Conservation (phyloP, 2,113 vertebrate genomes). For the Myrmecophaga tridactyla region DNA sequence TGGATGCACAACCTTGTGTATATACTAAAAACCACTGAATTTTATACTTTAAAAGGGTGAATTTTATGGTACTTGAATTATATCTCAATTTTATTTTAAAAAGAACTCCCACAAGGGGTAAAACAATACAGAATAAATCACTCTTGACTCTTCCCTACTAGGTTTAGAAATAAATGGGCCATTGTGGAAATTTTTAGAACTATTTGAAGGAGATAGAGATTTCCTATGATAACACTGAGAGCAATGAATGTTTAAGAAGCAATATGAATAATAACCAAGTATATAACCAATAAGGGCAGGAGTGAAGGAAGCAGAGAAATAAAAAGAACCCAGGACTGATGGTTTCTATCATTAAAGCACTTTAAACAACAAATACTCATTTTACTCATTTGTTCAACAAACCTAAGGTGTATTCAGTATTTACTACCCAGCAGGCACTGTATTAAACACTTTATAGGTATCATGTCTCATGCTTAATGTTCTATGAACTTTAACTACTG, state of each 20-base stretch:
- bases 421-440: background rate
- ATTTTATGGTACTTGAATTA: background rate
- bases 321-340: background rate
- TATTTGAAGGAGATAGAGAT: constrained; percentile 16
- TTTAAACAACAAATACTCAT: constrained; percentile 35
- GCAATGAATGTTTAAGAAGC: background rate
- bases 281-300: constrained; percentile 33
- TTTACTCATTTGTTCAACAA: constrained; percentile 26
- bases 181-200: constrained; percentile 34
- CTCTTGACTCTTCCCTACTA: constrained; percentile 27
- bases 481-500: background rate
- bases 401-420: constrained; percentile 3
- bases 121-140: background rate
- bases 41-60: background rate
- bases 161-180: constrained; percentile 39
- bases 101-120: background rate
- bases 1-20: background rate
- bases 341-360: constrained; percentile 2
- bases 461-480: background rate
- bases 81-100: background rate
- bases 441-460: constrained; percentile 18
- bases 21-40: constrained; percentile 32
- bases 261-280: constrained; percentile 21
- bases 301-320: background rate
- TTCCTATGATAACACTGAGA: constrained; percentile 45